These are phyloP conservation scores for Hepsetus odoe DNA, from an alignment of 2,113 vertebrate genomes.

Conservation along the genomic window DNA sequence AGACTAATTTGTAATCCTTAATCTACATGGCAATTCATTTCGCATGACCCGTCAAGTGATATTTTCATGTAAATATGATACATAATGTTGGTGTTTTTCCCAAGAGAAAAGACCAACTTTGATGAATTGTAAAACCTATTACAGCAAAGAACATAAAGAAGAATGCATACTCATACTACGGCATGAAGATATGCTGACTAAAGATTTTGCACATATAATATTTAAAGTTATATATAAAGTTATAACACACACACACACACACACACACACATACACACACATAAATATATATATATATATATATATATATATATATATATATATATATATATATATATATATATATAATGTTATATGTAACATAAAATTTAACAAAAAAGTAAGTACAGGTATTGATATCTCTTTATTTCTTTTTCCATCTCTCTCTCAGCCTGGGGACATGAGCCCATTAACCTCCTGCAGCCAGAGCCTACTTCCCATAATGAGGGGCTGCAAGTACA, in stretches of 20 bases:
- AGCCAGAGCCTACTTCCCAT: conserved; percentile 51
- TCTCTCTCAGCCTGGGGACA: conserved; percentile 59
- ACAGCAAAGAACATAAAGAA: conserved; percentile 2
- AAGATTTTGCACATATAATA: background rate
- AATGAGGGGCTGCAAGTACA: conserved; percentile 59
- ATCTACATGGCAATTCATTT: conserved; percentile 55
- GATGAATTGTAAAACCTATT: conserved; percentile 34
- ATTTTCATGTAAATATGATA: conserved; percentile 49
- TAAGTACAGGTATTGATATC: conserved; percentile 11
- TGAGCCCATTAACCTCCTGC: conserved; percentile 61
- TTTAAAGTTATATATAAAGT: too few relatives aligned
- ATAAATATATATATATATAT: too few relatives aligned
- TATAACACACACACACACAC: too few relatives aligned
- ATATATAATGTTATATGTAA: too few relatives aligned
- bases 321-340: too few relatives aligned
- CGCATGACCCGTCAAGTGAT: conserved; percentile 41
- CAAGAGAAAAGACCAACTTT: background rate
- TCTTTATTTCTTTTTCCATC: conserved; percentile 50
- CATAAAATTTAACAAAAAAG: conserved; percentile 9
- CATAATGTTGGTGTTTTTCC: conserved; percentile 32
- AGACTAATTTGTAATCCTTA: conserved; percentile 58
- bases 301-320: too few relatives aligned
- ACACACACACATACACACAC: too few relatives aligned
- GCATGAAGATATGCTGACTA: background rate
- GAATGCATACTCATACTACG: background rate